Evolutionary conservation across 2,797 vertebrate species (phyloP).

Genomic region (Notamacropus eugenii): DNA sequence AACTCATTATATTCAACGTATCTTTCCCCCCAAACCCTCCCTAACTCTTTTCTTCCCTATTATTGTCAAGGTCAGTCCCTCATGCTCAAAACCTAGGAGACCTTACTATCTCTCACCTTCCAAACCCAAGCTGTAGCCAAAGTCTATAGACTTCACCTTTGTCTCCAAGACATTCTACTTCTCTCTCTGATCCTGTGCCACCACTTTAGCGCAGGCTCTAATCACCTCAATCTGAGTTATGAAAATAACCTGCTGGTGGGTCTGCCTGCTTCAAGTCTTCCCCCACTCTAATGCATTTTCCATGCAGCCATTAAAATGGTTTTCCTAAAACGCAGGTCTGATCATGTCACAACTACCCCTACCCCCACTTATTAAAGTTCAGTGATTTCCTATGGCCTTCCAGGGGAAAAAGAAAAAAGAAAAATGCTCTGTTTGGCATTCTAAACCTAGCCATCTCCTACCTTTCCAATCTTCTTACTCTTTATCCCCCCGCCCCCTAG

Average conservation of each 20-base stretch:
- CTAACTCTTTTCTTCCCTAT: not conserved
- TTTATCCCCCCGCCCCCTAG: not conserved
- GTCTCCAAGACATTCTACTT: not conserved
- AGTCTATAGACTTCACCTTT: not conserved
- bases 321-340: not conserved
- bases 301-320: not conserved
- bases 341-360: not conserved
- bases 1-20: not conserved
- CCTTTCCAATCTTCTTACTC: not conserved
- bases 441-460: not conserved
- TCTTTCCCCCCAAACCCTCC: not conserved
- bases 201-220: not conserved
- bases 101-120: not conserved
- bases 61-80: not conserved
- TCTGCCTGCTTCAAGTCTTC: not conserved
- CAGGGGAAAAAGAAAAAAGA: not conserved
- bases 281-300: not conserved
- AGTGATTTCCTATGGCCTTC: not conserved
- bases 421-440: not conserved
- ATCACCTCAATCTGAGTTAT: not conserved
- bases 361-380: not conserved
- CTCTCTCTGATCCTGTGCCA: not conserved
- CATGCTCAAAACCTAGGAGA: not conserved
- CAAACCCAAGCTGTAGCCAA: not conserved
- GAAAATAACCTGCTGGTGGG: not conserved